Percentiles rank a stretch among this genome's conserved stretches.
phyloP scores from a whole-genome alignment of 2,113 vertebrate genomes.

The Zosterops pallidus region DNA sequence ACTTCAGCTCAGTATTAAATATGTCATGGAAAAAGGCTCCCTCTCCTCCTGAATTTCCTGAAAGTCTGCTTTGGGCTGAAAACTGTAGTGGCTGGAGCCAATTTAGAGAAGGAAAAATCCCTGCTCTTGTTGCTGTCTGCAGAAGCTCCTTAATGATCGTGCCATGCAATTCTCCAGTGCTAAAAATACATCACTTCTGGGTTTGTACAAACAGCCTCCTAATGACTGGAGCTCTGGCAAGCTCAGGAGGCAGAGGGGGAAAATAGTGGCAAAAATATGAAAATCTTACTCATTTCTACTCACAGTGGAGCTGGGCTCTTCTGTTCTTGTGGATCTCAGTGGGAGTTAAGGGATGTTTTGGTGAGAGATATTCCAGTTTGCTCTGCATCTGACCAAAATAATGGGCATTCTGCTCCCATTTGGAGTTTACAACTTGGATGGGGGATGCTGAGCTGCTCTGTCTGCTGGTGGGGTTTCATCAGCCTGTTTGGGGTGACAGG shows the following conservation, averaged over 20 bases:
- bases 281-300: not conserved
- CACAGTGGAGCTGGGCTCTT: not conserved
- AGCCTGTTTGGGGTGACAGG: not conserved
- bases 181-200: constrained; percentile 57
- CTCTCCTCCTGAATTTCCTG: constrained; percentile 43
- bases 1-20: not conserved
- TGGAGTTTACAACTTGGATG: not conserved
- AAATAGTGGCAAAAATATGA: not conserved
- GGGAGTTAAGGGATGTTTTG: not conserved
- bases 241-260: not conserved
- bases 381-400: not conserved
- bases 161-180: constrained; percentile 29
- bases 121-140: constrained; percentile 44
- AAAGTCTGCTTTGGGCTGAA: constrained; percentile 57
- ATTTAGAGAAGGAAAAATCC: constrained; percentile 55
- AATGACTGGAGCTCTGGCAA: constrained; percentile 41
- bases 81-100: constrained; percentile 32
- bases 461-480: not conserved
- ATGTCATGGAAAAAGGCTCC: constrained; percentile 40
- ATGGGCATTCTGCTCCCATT: not conserved
- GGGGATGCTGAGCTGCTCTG: not conserved
- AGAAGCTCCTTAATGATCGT: constrained; percentile 34
- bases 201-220: constrained; percentile 28
- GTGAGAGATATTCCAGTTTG: not conserved
- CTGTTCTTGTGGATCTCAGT: not conserved